These are phyloP conservation scores for Azemiops feae DNA, from an alignment of 2,113 vertebrate genomes.

Conservation along the genomic window DNA sequence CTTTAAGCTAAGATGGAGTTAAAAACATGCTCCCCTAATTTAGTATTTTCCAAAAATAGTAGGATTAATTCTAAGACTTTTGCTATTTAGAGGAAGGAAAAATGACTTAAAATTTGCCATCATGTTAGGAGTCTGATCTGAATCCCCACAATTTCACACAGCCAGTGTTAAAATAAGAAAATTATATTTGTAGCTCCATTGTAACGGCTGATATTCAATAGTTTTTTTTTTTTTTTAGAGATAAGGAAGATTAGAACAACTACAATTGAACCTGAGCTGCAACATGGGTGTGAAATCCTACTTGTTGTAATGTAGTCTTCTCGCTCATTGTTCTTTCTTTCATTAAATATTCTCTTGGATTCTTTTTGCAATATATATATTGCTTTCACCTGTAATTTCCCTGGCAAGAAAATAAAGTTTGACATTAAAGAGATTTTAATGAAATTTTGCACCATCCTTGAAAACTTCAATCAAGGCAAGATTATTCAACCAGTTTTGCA, in stretches of 20 bases:
- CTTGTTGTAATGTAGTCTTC: slow-evolving; percentile 42
- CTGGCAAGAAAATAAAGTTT: slow-evolving; percentile 16
- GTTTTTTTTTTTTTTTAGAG: background rate
- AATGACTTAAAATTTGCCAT: background rate
- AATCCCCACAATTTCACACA: background rate
- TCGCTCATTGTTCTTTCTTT: slow-evolving; percentile 47
- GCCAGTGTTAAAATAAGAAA: background rate
- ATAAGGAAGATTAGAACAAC: slow-evolving; percentile 29
- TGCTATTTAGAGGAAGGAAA: background rate
- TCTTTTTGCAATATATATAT: slow-evolving; percentile 41
- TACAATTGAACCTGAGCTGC: slow-evolving; percentile 41
- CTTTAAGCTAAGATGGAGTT: background rate
- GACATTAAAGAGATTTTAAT: slow-evolving; percentile 4
- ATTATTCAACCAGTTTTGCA: background rate
- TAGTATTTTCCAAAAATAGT: background rate
- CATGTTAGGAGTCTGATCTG: background rate
- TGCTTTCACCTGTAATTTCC: slow-evolving; percentile 45
- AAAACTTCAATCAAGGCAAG: slow-evolving; percentile 40
- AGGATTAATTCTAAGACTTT: background rate
- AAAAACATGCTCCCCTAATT: background rate
- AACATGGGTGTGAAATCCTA: slow-evolving; percentile 37
- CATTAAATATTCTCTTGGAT: slow-evolving; percentile 46
- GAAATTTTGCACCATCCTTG: background rate
- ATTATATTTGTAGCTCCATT: background rate
- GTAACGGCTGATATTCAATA: background rate